Percentiles rank a stretch among this genome's conserved stretches.
phyloP scores from a whole-genome alignment of 92 coral and sea anemone species.

The Scolanthus callimorphus region DNA sequence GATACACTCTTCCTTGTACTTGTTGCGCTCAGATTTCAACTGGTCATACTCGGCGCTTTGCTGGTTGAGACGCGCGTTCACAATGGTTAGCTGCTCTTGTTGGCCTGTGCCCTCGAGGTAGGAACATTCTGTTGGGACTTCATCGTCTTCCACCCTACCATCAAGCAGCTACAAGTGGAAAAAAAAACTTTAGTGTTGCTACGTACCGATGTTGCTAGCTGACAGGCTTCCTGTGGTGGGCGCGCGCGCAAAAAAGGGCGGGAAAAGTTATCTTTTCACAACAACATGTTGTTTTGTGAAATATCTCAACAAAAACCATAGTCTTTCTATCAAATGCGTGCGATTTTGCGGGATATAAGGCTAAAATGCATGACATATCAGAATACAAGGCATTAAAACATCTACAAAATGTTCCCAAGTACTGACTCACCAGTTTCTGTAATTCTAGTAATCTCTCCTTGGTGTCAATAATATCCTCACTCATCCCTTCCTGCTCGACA shows the following conservation, averaged over 20 bases:
- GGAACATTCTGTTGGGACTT: slow-evolving; percentile 71
- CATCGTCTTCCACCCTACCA: slow-evolving; percentile 80
- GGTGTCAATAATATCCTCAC: slow-evolving; percentile 60
- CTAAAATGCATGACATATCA: too few species aligned
- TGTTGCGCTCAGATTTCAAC: slow-evolving; percentile 85
- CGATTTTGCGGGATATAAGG: too few species aligned
- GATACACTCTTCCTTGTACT: slow-evolving; percentile 81
- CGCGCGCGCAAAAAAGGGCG: too few species aligned
- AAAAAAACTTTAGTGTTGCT: background rate
- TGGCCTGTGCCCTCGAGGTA: slow-evolving; percentile 69
- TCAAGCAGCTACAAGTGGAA: slow-evolving; percentile 51
- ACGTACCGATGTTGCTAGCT: too few species aligned
- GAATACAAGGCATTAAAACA: too few species aligned
- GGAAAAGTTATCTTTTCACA: too few species aligned
- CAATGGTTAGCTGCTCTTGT: slow-evolving; percentile 81
- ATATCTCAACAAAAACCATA: too few species aligned
- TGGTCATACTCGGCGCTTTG: slow-evolving; percentile 82
- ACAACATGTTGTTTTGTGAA: too few species aligned
- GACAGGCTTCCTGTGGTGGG: too few species aligned
- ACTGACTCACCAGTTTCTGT: slow-evolving; percentile 82
- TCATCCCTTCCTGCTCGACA: slow-evolving; percentile 79
- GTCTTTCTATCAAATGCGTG: too few species aligned
- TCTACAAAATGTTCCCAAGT: too few species aligned
- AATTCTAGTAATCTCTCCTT: slow-evolving; percentile 55
- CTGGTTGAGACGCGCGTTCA: slow-evolving; percentile 82